Conservation (phyloP, 2,888 invertebrate species). For the Dioctria rufipes region DNA sequence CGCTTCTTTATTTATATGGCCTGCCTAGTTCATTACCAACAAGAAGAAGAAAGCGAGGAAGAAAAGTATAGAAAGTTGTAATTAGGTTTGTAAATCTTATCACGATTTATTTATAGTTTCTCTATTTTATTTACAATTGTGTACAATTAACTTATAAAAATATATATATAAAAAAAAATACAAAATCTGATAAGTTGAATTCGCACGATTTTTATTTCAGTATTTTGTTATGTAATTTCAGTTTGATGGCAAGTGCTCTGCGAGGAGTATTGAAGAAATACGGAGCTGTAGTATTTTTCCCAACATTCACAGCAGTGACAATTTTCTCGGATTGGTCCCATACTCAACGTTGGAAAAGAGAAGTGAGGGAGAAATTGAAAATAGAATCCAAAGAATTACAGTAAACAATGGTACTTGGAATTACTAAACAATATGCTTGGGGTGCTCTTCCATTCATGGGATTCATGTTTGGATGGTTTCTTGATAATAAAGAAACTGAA, state of each 20-base stretch:
- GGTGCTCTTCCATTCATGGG: constrained; percentile 75
- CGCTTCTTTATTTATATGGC: too few species aligned
- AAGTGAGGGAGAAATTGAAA: not conserved
- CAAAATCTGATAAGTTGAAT: too few species aligned
- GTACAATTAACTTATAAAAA: too few species aligned
- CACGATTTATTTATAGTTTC: too few species aligned
- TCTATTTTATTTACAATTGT: too few species aligned
- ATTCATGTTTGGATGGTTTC: constrained; percentile 75
- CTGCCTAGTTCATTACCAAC: too few species aligned
- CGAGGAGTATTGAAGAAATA: constrained; percentile 75
- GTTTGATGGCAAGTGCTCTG: constrained; percentile 65
- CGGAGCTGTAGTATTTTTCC: constrained; percentile 79
- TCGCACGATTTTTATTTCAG: not conserved
- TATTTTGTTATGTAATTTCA: constrained; percentile 43
- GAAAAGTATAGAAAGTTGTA: too few species aligned
- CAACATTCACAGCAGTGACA: constrained; percentile 73
- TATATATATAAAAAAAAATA: too few species aligned
- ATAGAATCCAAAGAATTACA: not conserved
- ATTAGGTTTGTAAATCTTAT: too few species aligned
- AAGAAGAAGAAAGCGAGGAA: too few species aligned
- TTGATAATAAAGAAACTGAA: constrained; percentile 81
- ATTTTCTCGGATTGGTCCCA: constrained; percentile 83
- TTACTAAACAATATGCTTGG: constrained; percentile 74
- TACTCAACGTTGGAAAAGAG: constrained; percentile 80
- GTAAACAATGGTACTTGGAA: constrained; percentile 72